Conservation (phyloP, 2,113 vertebrate species). For the Microcebus tavaratra region DNA sequence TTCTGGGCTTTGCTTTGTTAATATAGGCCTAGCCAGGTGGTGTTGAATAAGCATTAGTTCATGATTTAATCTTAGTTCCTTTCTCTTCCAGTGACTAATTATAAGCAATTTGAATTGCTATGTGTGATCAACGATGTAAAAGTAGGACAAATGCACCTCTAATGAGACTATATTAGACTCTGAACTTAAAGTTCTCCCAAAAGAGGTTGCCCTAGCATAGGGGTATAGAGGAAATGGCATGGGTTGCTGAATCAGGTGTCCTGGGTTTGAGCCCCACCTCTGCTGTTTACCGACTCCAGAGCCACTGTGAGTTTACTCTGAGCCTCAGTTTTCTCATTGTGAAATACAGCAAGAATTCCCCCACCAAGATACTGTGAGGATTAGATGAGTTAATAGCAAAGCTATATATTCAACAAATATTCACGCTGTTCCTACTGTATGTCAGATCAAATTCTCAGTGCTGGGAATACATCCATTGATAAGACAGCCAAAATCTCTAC, state of each 20-base stretch:
- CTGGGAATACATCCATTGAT: not conserved
- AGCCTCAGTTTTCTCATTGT: not conserved
- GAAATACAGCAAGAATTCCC: not conserved
- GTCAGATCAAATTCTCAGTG: not conserved
- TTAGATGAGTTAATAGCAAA: not conserved
- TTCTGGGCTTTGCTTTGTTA: constrained; percentile 72
- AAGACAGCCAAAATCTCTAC: not conserved
- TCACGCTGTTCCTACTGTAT: not conserved
- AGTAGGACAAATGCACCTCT: constrained; percentile 65
- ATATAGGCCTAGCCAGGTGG: constrained; percentile 76
- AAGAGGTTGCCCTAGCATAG: not conserved
- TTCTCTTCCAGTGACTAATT: constrained; percentile 77
- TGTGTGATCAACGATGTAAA: constrained; percentile 68
- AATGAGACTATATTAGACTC: constrained; percentile 60
- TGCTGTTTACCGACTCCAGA: not conserved
- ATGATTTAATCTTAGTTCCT: constrained; percentile 78
- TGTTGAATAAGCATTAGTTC: constrained; percentile 80
- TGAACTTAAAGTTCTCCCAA: constrained; percentile 32
- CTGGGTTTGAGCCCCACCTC: not conserved
- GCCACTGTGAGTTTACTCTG: not conserved
- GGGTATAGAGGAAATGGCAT: not conserved
- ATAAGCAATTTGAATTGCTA: constrained; percentile 76
- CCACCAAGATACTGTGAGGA: not conserved
- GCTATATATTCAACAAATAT: not conserved
- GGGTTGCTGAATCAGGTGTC: not conserved